phyloP scores from a whole-genome alignment of 1,140 invertebrate genomes.

The Octopus sinensis region DNA sequence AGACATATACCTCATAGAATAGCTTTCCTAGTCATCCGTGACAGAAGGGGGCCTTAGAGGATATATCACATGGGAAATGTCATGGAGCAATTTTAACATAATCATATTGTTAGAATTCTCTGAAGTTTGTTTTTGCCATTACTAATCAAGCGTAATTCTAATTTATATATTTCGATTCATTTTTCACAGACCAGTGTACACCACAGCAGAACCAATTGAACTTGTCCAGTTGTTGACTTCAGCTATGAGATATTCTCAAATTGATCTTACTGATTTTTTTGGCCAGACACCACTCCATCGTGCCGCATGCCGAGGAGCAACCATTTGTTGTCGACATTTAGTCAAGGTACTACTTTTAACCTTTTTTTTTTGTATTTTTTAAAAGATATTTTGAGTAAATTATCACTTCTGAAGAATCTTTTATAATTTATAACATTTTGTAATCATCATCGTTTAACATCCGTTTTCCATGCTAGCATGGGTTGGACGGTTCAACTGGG shows the following conservation, averaged over 20 bases:
- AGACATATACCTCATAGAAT: no score
- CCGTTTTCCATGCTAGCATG: no score
- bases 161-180: constrained; percentile 15
- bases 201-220: constrained; percentile 58
- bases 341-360: constrained; percentile 41
- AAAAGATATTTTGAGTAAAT: no score
- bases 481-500: no score
- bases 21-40: no score
- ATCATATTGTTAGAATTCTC: not conserved
- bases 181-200: not conserved
- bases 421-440: no score
- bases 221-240: constrained; percentile 51
- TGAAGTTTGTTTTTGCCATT: not conserved
- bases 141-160: not conserved
- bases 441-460: no score
- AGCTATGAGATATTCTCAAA: constrained; percentile 48
- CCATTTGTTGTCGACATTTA: constrained; percentile 59
- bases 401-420: no score
- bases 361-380: not conserved
- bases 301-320: constrained; percentile 59
- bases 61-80: no score
- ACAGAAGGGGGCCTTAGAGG: no score
- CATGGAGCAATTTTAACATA: not conserved
- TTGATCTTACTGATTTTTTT: constrained; percentile 54
- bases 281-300: constrained; percentile 58